phyloP scores from a whole-genome alignment of 2,888 invertebrate genomes.

The Fragum whitleyi region DNA sequence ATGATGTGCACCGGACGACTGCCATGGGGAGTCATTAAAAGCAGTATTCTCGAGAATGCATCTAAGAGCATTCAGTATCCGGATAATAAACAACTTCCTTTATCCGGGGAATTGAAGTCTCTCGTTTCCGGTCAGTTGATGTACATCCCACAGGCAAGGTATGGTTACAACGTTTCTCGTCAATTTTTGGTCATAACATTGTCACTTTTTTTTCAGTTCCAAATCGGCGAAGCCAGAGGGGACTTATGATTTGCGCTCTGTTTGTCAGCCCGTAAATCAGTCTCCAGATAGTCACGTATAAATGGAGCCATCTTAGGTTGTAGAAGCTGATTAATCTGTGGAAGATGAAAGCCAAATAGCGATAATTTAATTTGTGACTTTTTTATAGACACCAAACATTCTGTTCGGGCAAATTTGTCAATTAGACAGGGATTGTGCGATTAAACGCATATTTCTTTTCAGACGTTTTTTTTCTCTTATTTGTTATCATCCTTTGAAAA shows the following conservation, averaged over 20 bases:
- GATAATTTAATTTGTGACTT: too few species aligned
- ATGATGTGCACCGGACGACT: constrained; percentile 77
- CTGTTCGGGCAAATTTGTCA: too few species aligned
- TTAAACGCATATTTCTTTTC: too few species aligned
- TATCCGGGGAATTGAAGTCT: constrained; percentile 72
- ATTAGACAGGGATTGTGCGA: too few species aligned
- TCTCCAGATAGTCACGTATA: background rate
- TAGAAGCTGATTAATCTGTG: too few species aligned
- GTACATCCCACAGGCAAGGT: constrained; percentile 73
- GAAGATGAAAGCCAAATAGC: too few species aligned
- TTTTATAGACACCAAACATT: too few species aligned
- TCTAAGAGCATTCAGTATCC: constrained; percentile 69
- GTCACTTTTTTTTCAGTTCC: too few species aligned
- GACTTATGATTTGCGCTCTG: background rate
- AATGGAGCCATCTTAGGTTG: background rate
- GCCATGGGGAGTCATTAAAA: constrained; percentile 71
- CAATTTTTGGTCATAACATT: background rate
- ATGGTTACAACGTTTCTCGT: background rate
- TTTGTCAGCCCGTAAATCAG: background rate
- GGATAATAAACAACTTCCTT: constrained; percentile 56
- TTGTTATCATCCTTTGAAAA: too few species aligned
- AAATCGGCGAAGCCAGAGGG: too few species aligned
- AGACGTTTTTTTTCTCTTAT: too few species aligned
- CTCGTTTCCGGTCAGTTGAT: constrained; percentile 75
- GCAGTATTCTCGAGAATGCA: constrained; percentile 70